Base-by-base conservation (phyloP, 53 echinoderm and acorn worm species). In the Arbacia lixula region DNA sequence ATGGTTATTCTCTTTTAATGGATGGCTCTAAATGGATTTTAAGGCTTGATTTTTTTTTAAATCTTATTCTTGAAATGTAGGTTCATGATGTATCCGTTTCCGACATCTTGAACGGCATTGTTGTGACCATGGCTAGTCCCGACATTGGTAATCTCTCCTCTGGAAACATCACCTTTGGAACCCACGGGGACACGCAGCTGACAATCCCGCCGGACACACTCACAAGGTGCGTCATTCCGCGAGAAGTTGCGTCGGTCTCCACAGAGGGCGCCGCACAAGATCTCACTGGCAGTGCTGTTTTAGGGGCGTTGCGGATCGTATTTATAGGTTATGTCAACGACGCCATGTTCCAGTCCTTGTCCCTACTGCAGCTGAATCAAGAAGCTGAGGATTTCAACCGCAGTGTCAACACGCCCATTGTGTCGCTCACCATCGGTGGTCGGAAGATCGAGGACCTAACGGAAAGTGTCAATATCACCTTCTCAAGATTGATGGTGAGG, bases 381-480 rank as follows among this genome's bases (percentile, higher is more conserved):
- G 64, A 63, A 27, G 19, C 64, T 25, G 1, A 38, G 21, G 14
- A 51, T n/a, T 51, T 38, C 37, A 66, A 37, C 24, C 66, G 66
- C 1, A 17, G 33, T 6, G 37, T 66, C 21, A 39, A 66, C 38
- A 66, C 66, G 11, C 66, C 66, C 21, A 39, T 66, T 21, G 66
- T 66, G 8, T 66, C 66, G 6, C 17, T 38, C 12, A 66, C 21
- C n/a, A 14, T 66, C 14, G 66, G 66, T 20, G 66, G 66, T 10
- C 66, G 33, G 66, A 66, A 66, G 66, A 66, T 66, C 36, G 66
- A 66, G 20, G 38, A n/a, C 22, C 14, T 66, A 3, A 66, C 38
- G 66, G 66, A 66, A 17, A 36, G 66, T 42, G 69, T 43, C 43
- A 27, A 3, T 29, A 69, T 43, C 11, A 43, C 69, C 1, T 42